phyloP scores from a whole-genome alignment of 1,140 invertebrate genomes.

The Diabrotica virgifera region DNA sequence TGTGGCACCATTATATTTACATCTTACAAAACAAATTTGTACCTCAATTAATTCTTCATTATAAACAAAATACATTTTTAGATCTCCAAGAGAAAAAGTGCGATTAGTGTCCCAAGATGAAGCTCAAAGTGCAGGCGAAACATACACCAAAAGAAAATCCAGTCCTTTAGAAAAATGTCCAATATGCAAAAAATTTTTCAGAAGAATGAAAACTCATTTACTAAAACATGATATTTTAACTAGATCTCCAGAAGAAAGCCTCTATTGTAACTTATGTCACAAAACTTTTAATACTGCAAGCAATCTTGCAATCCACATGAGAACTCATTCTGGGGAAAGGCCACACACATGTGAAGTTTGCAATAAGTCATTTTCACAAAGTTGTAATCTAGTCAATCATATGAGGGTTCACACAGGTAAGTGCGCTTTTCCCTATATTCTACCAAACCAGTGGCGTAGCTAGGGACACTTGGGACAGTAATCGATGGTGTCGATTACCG shows the following conservation, averaged over 20 bases:
- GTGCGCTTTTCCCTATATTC: constrained; percentile 25
- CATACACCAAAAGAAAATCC: constrained; percentile 41
- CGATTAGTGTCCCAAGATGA: constrained; percentile 38
- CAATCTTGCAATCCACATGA: constrained; percentile 43
- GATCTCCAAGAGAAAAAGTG: constrained; percentile 28
- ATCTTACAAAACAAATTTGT: neutral
- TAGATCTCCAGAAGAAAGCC: constrained; percentile 28
- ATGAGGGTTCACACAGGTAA: constrained; percentile 52
- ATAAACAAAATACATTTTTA: neutral
- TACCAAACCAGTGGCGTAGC: constrained; percentile 41
- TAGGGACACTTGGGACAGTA: too few species aligned
- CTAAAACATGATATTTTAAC: constrained; percentile 40
- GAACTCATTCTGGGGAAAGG: constrained; percentile 55
- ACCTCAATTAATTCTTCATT: neutral
- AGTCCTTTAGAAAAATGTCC: constrained; percentile 45
- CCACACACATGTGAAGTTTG: constrained; percentile 56
- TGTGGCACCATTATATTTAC: neutral
- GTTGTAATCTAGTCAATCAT: constrained; percentile 58
- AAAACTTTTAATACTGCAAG: constrained; percentile 43
- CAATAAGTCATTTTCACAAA: constrained; percentile 53
- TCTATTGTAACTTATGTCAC: constrained; percentile 41
- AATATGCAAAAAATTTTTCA: constrained; percentile 45
- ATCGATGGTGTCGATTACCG: too few species aligned
- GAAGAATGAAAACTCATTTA: constrained; percentile 43
- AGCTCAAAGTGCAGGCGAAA: constrained; percentile 29